These are phyloP conservation scores for Sinocyclocheilus anophthalmus DNA, from an alignment of 2,113 vertebrate species.

Conservation along the genomic window DNA sequence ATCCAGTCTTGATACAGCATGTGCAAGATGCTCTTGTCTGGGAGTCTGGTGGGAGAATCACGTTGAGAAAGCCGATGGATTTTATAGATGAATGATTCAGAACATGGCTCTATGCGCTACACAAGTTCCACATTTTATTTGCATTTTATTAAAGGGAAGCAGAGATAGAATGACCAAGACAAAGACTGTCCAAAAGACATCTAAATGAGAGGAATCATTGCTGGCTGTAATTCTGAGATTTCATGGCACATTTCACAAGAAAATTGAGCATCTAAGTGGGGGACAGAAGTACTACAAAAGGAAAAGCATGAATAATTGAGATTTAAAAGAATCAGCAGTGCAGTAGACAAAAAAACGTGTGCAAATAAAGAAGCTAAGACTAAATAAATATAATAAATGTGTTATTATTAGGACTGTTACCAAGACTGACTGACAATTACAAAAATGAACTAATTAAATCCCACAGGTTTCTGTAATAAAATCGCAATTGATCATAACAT, in stretches of 20 bases:
- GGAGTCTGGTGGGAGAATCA: neutral
- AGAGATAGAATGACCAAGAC: neutral
- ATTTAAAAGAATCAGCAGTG: neutral
- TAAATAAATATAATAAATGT: neutral
- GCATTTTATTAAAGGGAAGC: neutral
- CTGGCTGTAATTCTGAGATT: neutral
- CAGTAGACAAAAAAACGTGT: neutral
- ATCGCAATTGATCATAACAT: neutral
- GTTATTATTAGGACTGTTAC: neutral
- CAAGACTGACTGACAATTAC: too few species aligned
- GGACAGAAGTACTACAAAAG: neutral
- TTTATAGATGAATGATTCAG: slow-evolving; percentile 9
- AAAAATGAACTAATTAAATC: too few species aligned
- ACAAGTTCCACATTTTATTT: neutral
- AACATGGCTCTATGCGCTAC: neutral
- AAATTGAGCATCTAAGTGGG: neutral
- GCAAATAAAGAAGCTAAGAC: neutral
- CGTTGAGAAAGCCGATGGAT: neutral
- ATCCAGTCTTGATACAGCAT: neutral
- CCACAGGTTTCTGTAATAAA: too few species aligned
- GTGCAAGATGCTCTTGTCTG: slow-evolving; percentile 7
- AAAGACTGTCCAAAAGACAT: neutral
- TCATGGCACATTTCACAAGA: neutral
- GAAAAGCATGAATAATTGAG: neutral
- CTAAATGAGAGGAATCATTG: neutral